These are phyloP conservation scores for Tamias sibiricus DNA, from an alignment of 2,113 vertebrate species.

Conservation along the genomic window DNA sequence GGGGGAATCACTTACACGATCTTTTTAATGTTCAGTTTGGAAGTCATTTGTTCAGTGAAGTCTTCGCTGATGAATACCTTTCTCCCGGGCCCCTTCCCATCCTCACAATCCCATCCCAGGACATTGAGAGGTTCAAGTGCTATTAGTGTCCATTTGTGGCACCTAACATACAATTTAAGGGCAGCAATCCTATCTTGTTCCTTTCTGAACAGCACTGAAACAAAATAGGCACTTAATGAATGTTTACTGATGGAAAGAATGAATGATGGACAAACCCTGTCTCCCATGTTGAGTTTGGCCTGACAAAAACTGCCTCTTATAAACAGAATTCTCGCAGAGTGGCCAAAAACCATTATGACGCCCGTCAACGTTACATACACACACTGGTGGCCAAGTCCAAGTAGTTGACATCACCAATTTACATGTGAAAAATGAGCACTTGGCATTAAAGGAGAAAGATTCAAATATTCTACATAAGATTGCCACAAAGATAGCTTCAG, in stretches of 20 bases:
- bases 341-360: conserved; percentile 36
- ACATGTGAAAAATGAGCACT: conserved; percentile 59
- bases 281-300: neutral
- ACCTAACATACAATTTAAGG: neutral
- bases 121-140: neutral
- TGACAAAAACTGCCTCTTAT: conserved; percentile 39
- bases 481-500: conserved; percentile 44
- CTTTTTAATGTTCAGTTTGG: neutral
- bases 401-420: conserved; percentile 41
- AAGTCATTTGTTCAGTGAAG: neutral
- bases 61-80: neutral
- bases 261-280: neutral
- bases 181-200: neutral
- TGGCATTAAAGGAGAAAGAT: conserved; percentile 56
- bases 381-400: conserved; percentile 43
- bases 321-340: conserved; percentile 39
- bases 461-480: conserved; percentile 37
- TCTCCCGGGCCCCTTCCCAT: neutral
- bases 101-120: neutral
- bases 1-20: neutral
- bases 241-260: neutral
- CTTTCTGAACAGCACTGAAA: neutral
- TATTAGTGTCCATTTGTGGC: neutral
- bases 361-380: conserved; percentile 1
- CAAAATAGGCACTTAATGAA: neutral